Base-by-base conservation (phyloP, 2,113 vertebrate genomes). In the Pica pica region DNA sequence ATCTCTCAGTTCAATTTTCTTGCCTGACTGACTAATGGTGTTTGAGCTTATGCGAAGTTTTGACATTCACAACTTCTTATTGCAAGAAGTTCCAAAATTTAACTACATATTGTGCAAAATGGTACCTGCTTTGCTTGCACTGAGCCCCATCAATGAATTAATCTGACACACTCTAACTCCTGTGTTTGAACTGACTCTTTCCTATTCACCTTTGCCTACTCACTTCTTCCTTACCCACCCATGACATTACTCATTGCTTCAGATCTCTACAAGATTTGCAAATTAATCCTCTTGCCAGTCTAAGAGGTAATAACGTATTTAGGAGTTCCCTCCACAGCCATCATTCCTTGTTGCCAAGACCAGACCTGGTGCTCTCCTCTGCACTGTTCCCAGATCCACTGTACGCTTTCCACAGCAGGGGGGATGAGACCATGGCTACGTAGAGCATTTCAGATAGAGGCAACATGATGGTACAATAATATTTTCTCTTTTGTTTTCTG, bases 381-480 rank as follows among this genome's bases (percentile, higher is more conserved):
- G 13, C 22, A 8, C 49, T 24, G 10, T 31, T 52, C 30, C 42
- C 39, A 83, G 10, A 5, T 23, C 7, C 16, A 26, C 17, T 31
- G 5, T 4, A 30, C 5, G 14, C 17, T 5, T 85, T 13, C 24
- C 71, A 76, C 0, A 1, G 13, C 4, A 11, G 13, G 11, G 16
- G 30, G 19, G 7, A 76, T 7, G 13, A 86, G 26, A 64, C 8
- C 46, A 50, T 3, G 10, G 31, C 69, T 23, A 74, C 22, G 59
- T 7, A 42, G 18, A 47, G 27, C 28, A 82, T 35, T 33, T 28
- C 0, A 0, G 19, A 55, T 1, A 75, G 23, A 76, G 27, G n/a
- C 24, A 44, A 60, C 11, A 28, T 1, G 3, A 63, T 5, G 13
- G 16, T 14, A 44, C 26, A 87, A 4, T 4, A 42, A 13, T 31